Conservation (phyloP, 2,113 vertebrate species). For the Lepisosteus osseus region DNA sequence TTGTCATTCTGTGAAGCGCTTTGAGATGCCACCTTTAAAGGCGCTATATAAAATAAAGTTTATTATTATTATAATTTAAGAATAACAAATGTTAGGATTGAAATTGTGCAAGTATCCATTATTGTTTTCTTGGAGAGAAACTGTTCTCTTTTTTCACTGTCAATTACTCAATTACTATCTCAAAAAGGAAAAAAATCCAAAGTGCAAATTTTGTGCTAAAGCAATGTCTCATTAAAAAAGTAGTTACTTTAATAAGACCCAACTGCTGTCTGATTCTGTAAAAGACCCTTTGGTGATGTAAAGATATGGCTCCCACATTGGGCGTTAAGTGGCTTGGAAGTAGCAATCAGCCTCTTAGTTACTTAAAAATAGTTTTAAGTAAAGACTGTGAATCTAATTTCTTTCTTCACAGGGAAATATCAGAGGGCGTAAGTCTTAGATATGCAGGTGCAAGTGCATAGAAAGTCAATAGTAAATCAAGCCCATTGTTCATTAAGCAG, state of each 20-base stretch:
- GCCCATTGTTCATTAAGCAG: slow-evolving; percentile 4
- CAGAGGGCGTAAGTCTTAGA: slow-evolving; percentile 8
- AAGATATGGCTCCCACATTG: neutral
- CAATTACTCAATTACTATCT: too few species aligned
- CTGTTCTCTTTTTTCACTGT: too few species aligned
- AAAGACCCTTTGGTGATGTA: too few species aligned
- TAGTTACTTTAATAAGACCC: slow-evolving; percentile 35
- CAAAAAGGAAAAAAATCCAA: neutral
- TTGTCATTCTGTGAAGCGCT: too few species aligned
- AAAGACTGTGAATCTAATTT: slow-evolving; percentile 36
- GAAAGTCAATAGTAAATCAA: slow-evolving; percentile 13
- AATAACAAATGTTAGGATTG: too few species aligned
- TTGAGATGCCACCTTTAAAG: too few species aligned
- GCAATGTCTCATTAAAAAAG: neutral
- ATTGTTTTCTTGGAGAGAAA: too few species aligned
- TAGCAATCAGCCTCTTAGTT: slow-evolving; percentile 29
- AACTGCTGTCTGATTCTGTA: neutral
- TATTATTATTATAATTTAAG: too few species aligned
- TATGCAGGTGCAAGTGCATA: slow-evolving; percentile 18
- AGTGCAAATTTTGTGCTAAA: slow-evolving; percentile 2
- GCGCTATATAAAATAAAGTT: too few species aligned
- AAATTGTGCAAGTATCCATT: too few species aligned
- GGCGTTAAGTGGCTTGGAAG: slow-evolving; percentile 30
- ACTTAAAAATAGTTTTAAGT: slow-evolving; percentile 27
- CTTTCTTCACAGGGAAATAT: slow-evolving; percentile 14